Evolutionary conservation across 2,888 invertebrate species (phyloP).

Genomic region (Thymelicus lineola): DNA sequence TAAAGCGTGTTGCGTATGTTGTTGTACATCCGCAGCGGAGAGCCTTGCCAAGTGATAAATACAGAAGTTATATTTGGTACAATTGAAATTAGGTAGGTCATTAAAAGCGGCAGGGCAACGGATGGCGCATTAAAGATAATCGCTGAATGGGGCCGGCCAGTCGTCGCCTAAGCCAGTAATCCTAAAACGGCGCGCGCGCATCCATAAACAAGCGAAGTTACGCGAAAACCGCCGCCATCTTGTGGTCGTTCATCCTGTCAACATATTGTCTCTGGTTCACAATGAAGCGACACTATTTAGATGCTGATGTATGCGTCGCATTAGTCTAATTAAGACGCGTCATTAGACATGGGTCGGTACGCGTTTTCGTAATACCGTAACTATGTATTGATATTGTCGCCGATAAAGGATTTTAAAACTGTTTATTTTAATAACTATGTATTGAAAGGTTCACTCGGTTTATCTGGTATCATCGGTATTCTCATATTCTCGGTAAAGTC

Average conservation of each 20-base stretch:
- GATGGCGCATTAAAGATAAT: slow-evolving; percentile 74
- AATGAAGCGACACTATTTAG: slow-evolving; percentile 78
- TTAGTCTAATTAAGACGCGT: slow-evolving; percentile 79
- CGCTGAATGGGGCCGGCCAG: slow-evolving; percentile 76
- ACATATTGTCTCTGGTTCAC: slow-evolving; percentile 80
- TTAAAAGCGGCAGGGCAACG: slow-evolving; percentile 72
- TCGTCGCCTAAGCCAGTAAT: slow-evolving; percentile 80
- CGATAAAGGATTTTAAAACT: too few relatives aligned
- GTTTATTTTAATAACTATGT: too few relatives aligned
- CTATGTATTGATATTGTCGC: too few relatives aligned
- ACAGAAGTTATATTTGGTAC: slow-evolving; percentile 80
- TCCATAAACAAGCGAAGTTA: slow-evolving; percentile 78
- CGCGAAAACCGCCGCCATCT: slow-evolving; percentile 77
- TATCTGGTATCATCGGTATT: too few relatives aligned
- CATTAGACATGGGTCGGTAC: too few relatives aligned
- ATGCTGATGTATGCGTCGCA: slow-evolving; percentile 74
- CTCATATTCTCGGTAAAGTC: too few relatives aligned
- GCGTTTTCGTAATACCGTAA: too few relatives aligned
- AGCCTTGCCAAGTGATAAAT: slow-evolving; percentile 82
- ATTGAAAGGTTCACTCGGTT: too few relatives aligned
- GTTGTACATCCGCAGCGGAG: slow-evolving; percentile 47
- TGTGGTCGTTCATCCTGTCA: slow-evolving; percentile 82
- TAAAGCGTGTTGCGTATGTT: slow-evolving; percentile 68
- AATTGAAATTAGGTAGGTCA: slow-evolving; percentile 83
- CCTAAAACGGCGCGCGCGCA: slow-evolving; percentile 78